Base-by-base conservation (phyloP, 2,888 invertebrate species). In the Troides aeacus region DNA sequence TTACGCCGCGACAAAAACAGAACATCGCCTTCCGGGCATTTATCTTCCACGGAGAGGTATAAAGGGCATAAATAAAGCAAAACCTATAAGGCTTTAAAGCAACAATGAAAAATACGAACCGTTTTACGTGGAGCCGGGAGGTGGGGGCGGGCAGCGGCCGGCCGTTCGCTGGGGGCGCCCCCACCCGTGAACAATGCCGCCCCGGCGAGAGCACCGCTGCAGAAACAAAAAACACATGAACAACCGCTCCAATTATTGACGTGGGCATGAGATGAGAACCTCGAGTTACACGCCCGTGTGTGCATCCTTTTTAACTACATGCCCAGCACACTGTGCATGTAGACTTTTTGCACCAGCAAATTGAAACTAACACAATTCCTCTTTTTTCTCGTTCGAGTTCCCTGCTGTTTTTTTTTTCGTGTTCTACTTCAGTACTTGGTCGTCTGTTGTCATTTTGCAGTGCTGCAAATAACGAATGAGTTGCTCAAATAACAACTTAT, bases 51-150 rank as follows among this genome's bases (percentile, higher is more conserved):
- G 80, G 81, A 81, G 84, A 86, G 86, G 87, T 88, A 91, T 89
- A 90, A 89, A 89, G 86, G 85, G 86, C 86, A 87, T 88, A 91
- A 91, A 92, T 90, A 91, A 90, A 90, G 85, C 84, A 91, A 89
- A 91, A 91, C 89, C 90, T 91, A 91, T 91, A 91, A 90, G 88
- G 87, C 85, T 90, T 88, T 89, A 90, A 87, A 90, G 89, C 88
- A 91, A 91, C 92, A 91, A 91, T 91, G 91, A 92, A 92, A 92
- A 92, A 92, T 92, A 92, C 92, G 89, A 86, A 92, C 92, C 91
- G 90, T 89, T 91, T 90, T 88, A 85, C 84, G 89, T 84, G 75
- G 86, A 85, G 84, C 62, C 73, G 76, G 76, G 80, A 81, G 77
- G 79, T 75, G 75, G 79, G 73, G 79, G 79, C 67, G 73, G 78